These are phyloP conservation scores for Drosophila nigricruria DNA, from an alignment of 2,888 invertebrate genomes.

Conservation along the genomic window DNA sequence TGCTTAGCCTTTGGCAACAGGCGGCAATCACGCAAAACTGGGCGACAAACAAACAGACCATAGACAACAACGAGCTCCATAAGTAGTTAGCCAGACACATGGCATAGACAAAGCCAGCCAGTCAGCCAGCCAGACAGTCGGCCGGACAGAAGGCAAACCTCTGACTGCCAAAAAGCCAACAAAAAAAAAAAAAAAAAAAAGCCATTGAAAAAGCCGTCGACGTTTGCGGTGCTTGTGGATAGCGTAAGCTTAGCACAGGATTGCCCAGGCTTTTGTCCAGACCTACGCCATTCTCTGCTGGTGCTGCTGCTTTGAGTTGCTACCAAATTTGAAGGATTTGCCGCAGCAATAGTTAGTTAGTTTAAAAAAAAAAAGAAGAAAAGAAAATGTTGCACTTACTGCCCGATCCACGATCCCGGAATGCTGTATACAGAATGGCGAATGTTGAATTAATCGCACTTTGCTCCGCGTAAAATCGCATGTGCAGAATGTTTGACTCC, in stretches of 20 bases:
- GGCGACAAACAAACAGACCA: constrained; percentile 32
- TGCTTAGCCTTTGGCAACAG: constrained; percentile 81
- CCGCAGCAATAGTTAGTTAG: not conserved
- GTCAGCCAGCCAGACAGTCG: not conserved
- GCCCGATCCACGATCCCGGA: constrained; percentile 87
- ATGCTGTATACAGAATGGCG: constrained; percentile 91
- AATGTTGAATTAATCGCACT: constrained; percentile 89
- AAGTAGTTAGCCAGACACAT: constrained; percentile 38
- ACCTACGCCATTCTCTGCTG: not conserved
- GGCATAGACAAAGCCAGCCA: constrained; percentile 6
- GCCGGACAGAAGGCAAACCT: not conserved
- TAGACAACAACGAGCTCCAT: constrained; percentile 27
- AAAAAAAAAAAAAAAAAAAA: constrained; percentile 26
- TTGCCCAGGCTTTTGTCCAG: constrained; percentile 49
- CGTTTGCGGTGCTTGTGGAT: constrained; percentile 32
- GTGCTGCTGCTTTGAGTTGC: constrained; percentile 29
- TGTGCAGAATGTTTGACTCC: constrained; percentile 89
- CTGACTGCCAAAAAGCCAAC: constrained; percentile 11
- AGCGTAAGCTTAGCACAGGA: constrained; percentile 64
- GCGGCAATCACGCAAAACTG: constrained; percentile 75
- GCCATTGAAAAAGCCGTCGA: constrained; percentile 19
- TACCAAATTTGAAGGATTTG: constrained; percentile 18
- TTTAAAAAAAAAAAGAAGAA: not conserved
- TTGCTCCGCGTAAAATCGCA: constrained; percentile 90
- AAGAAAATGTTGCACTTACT: constrained; percentile 77